Evolutionary conservation across 1,140 invertebrate species (phyloP), one percentile per base, ranked within the genome.

Genomic region (Stenopsyche tienmushanensis): DNA sequence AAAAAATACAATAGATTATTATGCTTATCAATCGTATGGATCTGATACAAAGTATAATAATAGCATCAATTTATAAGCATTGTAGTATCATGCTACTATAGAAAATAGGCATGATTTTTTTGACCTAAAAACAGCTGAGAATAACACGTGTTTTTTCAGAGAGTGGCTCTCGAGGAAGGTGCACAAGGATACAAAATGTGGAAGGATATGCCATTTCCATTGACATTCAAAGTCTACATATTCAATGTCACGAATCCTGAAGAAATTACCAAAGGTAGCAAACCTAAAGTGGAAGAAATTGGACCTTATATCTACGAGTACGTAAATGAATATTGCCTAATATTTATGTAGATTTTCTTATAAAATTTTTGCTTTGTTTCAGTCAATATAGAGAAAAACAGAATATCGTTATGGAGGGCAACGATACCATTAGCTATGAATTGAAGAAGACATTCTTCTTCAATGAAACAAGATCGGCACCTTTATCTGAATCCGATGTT

Each of bases 271-370:
- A 70, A 66, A 15, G 84, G 84, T 1, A 71, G 60, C 1, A 84
- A 82, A 66, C 75, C 85, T 0, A 73, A 76, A 1, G 62, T 87
- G 1, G 64, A 80, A 29, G 83, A 87, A 77, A 74, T 86, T 3
- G 85, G 85, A n/a, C 85, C 85, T 5, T 89, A 84, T 72, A 79
- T 85, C 44, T 89, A 88, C 72, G 81, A 84, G 87, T 88, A 77
- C 82, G 80, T 76, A 67, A 29, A 15, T 42, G 5, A 34, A 34
- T 34, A 7, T 34, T 34, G 5, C 29, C 13, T 7, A 50, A 50
- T 21, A 45, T 17, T n/a, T n/a, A 20, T 18, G 2, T 50, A 18
- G 23, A 23, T 50, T 50, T 50, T 5, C 3, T 13, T 50, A 23
- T 18, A 5, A 26, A 15, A 54, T 50, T 54, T 45, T 57, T 44